Evolutionary conservation across 2,797 vertebrate genomes (phyloP).

Genomic region (Psittacula derbiana): DNA sequence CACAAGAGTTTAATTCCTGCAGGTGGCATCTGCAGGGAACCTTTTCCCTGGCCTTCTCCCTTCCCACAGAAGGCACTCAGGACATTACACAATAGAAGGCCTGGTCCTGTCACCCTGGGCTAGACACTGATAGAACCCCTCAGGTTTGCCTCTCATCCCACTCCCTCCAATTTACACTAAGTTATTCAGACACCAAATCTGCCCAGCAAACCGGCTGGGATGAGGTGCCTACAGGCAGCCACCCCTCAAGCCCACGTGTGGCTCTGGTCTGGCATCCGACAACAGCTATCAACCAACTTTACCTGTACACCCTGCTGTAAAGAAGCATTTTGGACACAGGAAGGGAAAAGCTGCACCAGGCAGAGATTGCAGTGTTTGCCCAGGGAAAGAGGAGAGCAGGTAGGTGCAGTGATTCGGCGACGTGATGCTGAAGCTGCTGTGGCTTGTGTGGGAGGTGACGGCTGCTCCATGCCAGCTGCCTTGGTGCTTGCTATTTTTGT

Average conservation of each 20-base stretch:
- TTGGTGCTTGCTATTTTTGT: neutral
- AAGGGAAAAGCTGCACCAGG: neutral
- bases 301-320: neutral
- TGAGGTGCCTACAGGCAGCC: fast-evolving
- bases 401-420: neutral
- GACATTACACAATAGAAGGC: neutral
- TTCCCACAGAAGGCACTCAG: neutral
- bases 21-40: neutral
- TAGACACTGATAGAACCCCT: neutral
- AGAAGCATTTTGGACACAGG: neutral
- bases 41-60: neutral
- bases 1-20: neutral
- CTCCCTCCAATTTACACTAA: neutral
- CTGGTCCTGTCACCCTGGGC: neutral
- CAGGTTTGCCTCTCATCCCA: neutral
- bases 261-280: neutral
- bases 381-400: neutral
- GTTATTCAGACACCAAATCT: neutral
- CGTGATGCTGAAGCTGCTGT: neutral
- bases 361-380: fast-evolving
- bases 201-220: neutral
- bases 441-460: conserved; percentile 7
- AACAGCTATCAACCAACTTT: fast-evolving
- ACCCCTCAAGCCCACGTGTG: fast-evolving
- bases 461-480: conserved; percentile 26